These are phyloP conservation scores for Paelopatides confundens DNA, from an alignment of 53 echinoderm and acorn worm genomes.

Conservation along the genomic window DNA sequence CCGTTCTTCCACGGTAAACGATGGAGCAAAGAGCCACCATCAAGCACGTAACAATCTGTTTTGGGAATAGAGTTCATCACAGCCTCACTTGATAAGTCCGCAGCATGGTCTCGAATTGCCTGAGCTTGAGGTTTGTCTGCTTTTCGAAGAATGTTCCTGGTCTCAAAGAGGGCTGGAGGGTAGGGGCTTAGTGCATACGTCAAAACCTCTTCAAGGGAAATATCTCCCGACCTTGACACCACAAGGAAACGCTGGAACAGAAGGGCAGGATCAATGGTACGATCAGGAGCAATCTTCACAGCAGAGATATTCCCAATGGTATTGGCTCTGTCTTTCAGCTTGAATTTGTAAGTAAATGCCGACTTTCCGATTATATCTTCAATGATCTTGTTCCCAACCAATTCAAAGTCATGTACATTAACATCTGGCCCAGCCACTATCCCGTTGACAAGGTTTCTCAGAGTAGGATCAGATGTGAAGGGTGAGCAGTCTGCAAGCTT, in stretches of 20 bases:
- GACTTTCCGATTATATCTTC: constrained; percentile 10
- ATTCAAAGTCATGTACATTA: constrained; percentile 15
- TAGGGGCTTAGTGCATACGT: constrained; percentile 8
- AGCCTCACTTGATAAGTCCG: neutral
- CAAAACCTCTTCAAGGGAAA: too few species aligned
- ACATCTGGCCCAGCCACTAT: constrained; percentile 13
- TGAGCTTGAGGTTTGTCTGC: constrained; percentile 33
- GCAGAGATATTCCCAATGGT: constrained; percentile 8
- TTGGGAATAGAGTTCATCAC: neutral
- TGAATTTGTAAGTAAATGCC: neutral
- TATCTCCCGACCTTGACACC: neutral
- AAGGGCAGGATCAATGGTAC: constrained; percentile 42
- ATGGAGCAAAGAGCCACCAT: constrained; percentile 56
- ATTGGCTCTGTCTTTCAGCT: neutral
- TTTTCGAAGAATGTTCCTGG: neutral
- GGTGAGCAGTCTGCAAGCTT: constrained; percentile 20
- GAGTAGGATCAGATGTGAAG: constrained; percentile 33
- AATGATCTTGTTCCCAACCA: neutral
- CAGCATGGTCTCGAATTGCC: constrained; percentile 41
- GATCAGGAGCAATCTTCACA: neutral
- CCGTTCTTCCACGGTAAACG: constrained; percentile 44
- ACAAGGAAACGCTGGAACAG: constrained; percentile 44
- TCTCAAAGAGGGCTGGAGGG: constrained; percentile 38
- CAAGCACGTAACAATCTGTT: neutral
- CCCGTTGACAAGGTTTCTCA: constrained; percentile 40